Base-by-base conservation (phyloP, 2,113 vertebrate species). In the Gopherus evgoodei region DNA sequence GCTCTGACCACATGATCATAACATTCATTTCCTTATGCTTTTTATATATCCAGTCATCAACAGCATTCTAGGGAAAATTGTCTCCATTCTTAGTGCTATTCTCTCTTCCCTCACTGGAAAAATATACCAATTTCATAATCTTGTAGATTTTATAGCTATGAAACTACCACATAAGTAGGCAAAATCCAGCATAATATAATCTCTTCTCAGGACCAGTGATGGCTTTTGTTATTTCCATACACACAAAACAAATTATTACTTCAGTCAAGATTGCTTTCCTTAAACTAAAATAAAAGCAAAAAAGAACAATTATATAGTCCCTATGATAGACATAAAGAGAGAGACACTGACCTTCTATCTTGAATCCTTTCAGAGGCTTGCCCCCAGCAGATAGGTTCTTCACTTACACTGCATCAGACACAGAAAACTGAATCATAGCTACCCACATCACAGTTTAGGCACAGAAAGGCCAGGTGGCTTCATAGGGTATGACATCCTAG, bases 221-320 rank as follows among this genome's bases (percentile, higher is more conserved):
- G 38, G 53, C 42, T 94, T 95, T 72, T 87, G 35, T 86, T 54
- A 79, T 56, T 75, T 29, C 22, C 0, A 0, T 17, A 31, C 62
- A 84, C 31, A 84, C 31, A 84, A 11, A 82, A 38, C 22, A 47
- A 54, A 90, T 88, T 89, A 6, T 3, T 69, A n/a, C 69, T 91
- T 84, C 50, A 31, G 52, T 86, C 54, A 86, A 35, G 19, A 90
- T 84, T 11, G 53, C 14, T 88, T 93, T 42, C 56, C 88, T 90
- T 85, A 90, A 87, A 83, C 83, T 94, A 49, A 81, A 44, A 38
- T 85, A 90, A 72, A 69, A n/a, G 35, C 35, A 93, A 93, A 76
- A 5, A 69, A 57, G 42, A 86, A 92, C 5, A 69, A 83, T 29
- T 83, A 57, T 52, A 92, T 53, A 8, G 3, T 27, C 42, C 35